These are phyloP conservation scores for Zygogramma bicolorata DNA, from an alignment of 2,888 invertebrate species.

Conservation along the genomic window DNA sequence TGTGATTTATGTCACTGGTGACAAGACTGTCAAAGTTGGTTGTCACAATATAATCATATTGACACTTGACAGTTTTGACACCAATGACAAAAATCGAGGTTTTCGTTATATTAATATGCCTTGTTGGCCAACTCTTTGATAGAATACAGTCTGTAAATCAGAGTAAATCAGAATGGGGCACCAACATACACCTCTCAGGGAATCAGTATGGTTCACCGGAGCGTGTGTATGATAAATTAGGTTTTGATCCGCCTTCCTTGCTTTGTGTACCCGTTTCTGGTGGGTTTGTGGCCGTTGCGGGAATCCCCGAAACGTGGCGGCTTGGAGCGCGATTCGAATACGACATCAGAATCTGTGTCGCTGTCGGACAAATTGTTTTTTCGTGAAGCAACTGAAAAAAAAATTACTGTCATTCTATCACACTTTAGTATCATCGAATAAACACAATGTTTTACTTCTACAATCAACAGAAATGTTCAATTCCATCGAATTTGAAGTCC, in stretches of 20 bases:
- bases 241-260: conserved; percentile 70
- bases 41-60: too few relatives aligned
- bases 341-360: conserved; percentile 87
- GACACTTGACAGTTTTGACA: too few relatives aligned
- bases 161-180: background rate
- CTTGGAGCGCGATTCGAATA: conserved; percentile 82
- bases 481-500: background rate
- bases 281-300: conserved; percentile 71
- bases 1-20: too few relatives aligned
- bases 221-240: background rate
- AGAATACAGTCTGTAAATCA: too few relatives aligned
- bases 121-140: too few relatives aligned
- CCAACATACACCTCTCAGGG: background rate
- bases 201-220: background rate
- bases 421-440: background rate
- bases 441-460: background rate
- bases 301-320: conserved; percentile 68
- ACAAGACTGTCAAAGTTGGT: too few relatives aligned
- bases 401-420: background rate
- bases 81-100: too few relatives aligned
- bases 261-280: conserved; percentile 71
- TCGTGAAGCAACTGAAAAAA: conserved; percentile 71
- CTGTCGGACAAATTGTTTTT: conserved; percentile 79
- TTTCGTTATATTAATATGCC: too few relatives aligned
- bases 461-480: background rate